Base-by-base conservation (phyloP, 2,797 vertebrate species). In the Arrhamphus sclerolepis region DNA sequence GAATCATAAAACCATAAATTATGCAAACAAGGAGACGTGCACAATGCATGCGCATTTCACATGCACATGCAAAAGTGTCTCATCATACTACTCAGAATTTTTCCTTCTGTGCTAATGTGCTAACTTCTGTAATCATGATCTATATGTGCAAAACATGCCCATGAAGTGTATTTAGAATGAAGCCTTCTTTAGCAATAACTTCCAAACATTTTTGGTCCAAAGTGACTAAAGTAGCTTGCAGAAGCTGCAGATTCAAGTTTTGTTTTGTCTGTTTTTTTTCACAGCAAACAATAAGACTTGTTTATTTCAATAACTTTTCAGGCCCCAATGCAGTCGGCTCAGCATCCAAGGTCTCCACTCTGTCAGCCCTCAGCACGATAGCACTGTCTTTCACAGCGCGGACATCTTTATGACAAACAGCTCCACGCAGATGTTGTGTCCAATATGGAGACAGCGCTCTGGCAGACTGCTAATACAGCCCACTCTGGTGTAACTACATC, bases 331-430 rank as follows among this genome's bases (percentile, higher is more conserved):
- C 95, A 0, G 92, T 97, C 21, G 94, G 96, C 11, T 97, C 97
- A 7, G 94, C 96, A 0, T 97, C 95, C 72, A 97, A 93, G 42
- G 96, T 98, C 20, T 98, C 96, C 53, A 96, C 96, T 0, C 91
- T 98, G 48, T 98, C 97, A 5, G 97, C 97, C 72, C 95, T 99
- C 90, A 98, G 97, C 73, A 98, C 97, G 70, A 95, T 99, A 93
- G 94, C 97, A 85, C 91, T 99, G 73, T 99, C 97, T 69, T 95
- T 99, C 93, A 98, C 97, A 93, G 97, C 97, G 2, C 93, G 96
- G 84, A 97, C 97, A 87, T 97, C 96, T 89, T 97, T 99, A 97
- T 99, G 97, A 99, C 97, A 89, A 94, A 92, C 89, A 76, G 88
- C 74, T 87, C 69, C 75, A 29, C 46, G 42, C 87, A 91, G 93